These are phyloP conservation scores for Drosophila trichaetosa DNA, from an alignment of 2,888 invertebrate species.

Conservation along the genomic window DNA sequence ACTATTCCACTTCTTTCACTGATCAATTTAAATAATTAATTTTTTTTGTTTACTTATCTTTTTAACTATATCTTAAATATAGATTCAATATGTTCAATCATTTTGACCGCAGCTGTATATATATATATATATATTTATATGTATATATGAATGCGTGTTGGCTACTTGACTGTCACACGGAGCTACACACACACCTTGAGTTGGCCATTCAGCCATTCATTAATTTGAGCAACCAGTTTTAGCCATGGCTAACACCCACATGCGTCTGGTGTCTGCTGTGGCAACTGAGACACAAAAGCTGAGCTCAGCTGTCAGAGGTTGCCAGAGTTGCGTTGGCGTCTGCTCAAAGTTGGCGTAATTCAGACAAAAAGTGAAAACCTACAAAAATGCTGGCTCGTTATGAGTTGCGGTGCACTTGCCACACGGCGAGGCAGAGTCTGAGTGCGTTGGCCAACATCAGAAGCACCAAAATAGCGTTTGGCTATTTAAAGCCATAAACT, in stretches of 20 bases:
- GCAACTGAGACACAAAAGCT: conserved; percentile 35
- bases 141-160: conserved; percentile 16
- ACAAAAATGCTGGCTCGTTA: conserved; percentile 40
- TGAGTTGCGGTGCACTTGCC: conserved; percentile 50
- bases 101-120: not conserved
- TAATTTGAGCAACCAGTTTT: conserved; percentile 43
- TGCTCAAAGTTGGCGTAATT: conserved; percentile 50
- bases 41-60: not conserved
- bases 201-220: conserved; percentile 10
- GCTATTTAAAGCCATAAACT: conserved; percentile 54
- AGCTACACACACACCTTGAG: conserved; percentile 44
- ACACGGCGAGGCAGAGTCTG: conserved; percentile 20
- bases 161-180: conserved; percentile 23
- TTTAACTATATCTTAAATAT: not conserved
- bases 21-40: not conserved
- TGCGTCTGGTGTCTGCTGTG: conserved; percentile 17
- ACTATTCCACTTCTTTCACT: not conserved
- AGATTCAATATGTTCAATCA: not conserved
- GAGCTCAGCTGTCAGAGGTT: conserved; percentile 22
- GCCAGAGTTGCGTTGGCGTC: conserved; percentile 38
- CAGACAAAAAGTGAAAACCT: not conserved
- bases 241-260: conserved; percentile 56
- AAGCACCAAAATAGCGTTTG: conserved; percentile 37
- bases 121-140: conserved; percentile 1
- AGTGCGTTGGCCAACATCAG: conserved; percentile 28